Evolutionary conservation across 2,113 vertebrate genomes (phyloP).

Genomic region (Phodopus roborovskii): DNA sequence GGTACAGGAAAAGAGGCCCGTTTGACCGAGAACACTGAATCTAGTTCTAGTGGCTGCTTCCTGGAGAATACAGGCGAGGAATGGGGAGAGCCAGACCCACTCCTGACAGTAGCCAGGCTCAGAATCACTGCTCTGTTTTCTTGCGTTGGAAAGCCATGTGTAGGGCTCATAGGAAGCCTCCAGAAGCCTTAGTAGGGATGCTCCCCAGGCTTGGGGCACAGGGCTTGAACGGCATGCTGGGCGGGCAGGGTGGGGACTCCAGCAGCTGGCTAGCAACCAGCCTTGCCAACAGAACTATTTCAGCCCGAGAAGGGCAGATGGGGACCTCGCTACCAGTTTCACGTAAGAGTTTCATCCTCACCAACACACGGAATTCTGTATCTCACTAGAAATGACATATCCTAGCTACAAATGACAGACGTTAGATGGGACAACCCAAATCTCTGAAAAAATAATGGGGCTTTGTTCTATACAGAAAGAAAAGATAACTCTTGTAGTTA

Average conservation of each 20-base stretch:
- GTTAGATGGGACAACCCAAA: neutral
- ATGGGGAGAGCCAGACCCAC: neutral
- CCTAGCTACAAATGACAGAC: neutral
- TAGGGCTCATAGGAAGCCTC: conserved; percentile 13
- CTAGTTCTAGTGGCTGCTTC: neutral
- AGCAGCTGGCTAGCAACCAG: neutral
- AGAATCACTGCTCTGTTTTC: neutral
- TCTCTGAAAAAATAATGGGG: conserved; percentile 3
- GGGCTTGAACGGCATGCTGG: neutral
- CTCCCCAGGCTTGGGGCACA: neutral
- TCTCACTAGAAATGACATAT: neutral
- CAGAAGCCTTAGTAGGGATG: conserved; percentile 24
- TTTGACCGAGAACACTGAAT: neutral
- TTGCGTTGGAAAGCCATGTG: neutral
- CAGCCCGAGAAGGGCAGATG: neutral
- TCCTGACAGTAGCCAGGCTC: neutral
- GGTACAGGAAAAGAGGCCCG: neutral
- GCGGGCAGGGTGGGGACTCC: neutral
- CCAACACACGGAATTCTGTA: neutral
- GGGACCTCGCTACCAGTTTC: neutral
- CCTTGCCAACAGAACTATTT: neutral
- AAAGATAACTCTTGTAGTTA: neutral
- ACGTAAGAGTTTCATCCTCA: neutral
- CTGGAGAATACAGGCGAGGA: neutral
- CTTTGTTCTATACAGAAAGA: neutral